A percentile compares a stretch with the other conserved stretches of the same genome.
Conservation (phyloP, 2,113 vertebrate genomes). For the Ctenomys sociabilis region DNA sequence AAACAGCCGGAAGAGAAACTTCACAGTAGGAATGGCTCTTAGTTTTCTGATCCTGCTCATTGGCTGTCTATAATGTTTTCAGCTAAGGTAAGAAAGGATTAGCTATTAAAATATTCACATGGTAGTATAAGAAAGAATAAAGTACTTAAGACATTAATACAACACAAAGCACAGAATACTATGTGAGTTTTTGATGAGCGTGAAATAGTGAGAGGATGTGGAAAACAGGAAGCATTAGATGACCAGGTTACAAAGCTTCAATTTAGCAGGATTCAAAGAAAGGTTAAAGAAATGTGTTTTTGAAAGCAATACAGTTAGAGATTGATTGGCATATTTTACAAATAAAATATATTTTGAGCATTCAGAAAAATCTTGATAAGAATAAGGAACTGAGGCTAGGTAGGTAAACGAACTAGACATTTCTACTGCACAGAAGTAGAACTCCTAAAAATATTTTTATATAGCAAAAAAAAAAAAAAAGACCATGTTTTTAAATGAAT, state of each 20-base stretch:
- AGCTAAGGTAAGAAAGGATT: not conserved
- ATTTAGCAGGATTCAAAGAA: not conserved
- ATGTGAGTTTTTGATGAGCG: not conserved
- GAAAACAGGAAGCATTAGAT: rapidly evolving
- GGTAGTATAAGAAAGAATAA: not conserved
- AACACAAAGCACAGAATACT: not conserved
- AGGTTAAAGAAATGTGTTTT: not conserved
- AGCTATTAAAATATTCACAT: not conserved
- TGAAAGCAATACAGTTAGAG: not conserved
- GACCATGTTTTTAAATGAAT: not conserved
- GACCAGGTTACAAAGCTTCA: not conserved
- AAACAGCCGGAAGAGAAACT: slow-evolving; percentile 63
- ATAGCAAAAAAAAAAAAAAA: not conserved
- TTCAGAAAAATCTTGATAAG: not conserved
- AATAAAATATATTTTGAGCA: not conserved
- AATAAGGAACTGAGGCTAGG: not conserved
- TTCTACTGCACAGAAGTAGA: not conserved
- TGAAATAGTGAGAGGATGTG: not conserved
- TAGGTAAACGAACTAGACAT: not conserved
- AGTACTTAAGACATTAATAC: not conserved
- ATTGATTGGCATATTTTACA: not conserved
- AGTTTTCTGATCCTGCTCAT: not conserved
- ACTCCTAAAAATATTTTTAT: not conserved
- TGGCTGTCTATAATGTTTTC: not conserved
- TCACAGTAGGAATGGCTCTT: not conserved